A percentile compares a stretch with the other conserved stretches of the same genome.
Evolutionary conservation across 2,113 vertebrate species (phyloP).

Genomic region (Lasiurus cinereus): DNA sequence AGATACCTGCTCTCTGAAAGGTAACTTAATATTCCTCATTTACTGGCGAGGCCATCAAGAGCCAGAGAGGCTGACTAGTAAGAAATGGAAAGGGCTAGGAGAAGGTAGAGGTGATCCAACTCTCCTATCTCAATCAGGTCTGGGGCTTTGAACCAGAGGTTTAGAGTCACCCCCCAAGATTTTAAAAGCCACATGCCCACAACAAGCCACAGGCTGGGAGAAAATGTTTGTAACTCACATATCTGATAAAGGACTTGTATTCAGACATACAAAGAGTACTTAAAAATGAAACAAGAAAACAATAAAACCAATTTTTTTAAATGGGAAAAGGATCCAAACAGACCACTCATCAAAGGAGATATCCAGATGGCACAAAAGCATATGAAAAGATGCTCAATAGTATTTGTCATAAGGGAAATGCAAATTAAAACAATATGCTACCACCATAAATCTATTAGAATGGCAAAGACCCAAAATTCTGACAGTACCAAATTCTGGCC

Average conservation of each 20-base stretch:
- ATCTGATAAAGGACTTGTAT: neutral
- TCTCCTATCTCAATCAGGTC: neutral
- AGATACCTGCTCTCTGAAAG: conserved; percentile 26
- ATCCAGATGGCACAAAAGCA: neutral
- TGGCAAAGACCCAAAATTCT: neutral
- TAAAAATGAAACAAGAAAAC: neutral
- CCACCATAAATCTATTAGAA: neutral
- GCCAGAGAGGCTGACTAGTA: neutral
- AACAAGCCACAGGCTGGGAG: neutral
- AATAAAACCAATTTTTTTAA: neutral
- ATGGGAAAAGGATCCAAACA: neutral
- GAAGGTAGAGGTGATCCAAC: neutral
- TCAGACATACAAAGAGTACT: neutral
- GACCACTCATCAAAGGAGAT: neutral
- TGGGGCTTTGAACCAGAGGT: neutral
- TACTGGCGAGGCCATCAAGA: neutral
- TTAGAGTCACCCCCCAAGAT: neutral
- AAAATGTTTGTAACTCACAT: conserved; percentile 2
- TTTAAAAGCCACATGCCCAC: neutral
- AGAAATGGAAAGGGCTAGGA: neutral
- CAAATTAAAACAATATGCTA: neutral
- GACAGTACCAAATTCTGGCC: neutral
- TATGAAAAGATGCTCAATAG: neutral
- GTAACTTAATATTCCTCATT: conserved; percentile 1
- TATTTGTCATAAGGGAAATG: neutral